A percentile compares a stretch with the other conserved stretches of the same genome.
phyloP scores from a whole-genome alignment of 2,888 invertebrate species.

The Ophion obscuratus region DNA sequence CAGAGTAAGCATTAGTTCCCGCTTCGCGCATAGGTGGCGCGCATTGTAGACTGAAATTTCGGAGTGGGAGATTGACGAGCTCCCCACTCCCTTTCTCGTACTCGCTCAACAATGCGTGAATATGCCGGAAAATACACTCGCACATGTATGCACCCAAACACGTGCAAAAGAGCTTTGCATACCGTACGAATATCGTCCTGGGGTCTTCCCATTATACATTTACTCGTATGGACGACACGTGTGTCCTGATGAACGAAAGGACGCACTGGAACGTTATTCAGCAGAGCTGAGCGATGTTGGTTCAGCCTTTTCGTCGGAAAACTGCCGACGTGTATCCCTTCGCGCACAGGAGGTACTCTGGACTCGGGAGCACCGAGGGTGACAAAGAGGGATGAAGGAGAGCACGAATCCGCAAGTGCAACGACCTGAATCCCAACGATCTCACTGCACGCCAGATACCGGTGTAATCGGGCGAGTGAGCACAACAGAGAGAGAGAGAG shows the following conservation, averaged over 20 bases:
- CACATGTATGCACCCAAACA: constrained; percentile 10
- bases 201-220: constrained; percentile 46
- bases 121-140: constrained; percentile 41
- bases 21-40: background rate
- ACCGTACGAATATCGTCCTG: constrained; percentile 22
- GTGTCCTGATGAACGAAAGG: background rate
- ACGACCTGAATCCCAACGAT: constrained; percentile 67
- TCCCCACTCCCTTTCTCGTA: background rate
- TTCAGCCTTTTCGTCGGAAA: constrained; percentile 15
- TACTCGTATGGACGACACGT: constrained; percentile 1
- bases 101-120: constrained; percentile 15
- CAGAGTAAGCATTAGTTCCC: background rate
- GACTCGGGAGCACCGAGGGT: constrained; percentile 3
- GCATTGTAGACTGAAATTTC: background rate
- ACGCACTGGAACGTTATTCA: constrained; percentile 3
- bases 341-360: background rate
- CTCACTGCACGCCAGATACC: constrained; percentile 62
- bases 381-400: constrained; percentile 34
- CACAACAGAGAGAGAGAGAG: constrained; percentile 20
- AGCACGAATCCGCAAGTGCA: constrained; percentile 62
- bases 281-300: background rate
- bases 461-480: constrained; percentile 53
- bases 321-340: background rate
- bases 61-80: constrained; percentile 24
- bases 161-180: constrained; percentile 31